Base-by-base conservation (phyloP, 2,113 vertebrate genomes). In the Triplophysa rosa region DNA sequence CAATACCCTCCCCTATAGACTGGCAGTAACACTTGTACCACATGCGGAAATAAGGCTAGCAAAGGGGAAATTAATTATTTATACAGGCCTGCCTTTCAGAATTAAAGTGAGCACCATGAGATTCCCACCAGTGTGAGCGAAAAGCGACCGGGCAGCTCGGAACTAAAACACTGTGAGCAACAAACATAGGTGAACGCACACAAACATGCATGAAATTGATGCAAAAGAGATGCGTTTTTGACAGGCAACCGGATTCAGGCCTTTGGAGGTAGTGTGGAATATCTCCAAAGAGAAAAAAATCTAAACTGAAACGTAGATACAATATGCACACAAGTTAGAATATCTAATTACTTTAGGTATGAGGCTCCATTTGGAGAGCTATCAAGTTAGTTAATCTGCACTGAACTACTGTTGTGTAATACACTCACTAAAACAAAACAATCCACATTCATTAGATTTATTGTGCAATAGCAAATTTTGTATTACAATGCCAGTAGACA, bases 21-120 rank as follows among this genome's bases (percentile, higher is more conserved):
- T 81, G 73, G 73, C 59, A 69, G 26, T 61, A 81, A 81, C 66
- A 81, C 80, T 77, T 81, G 80, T 81, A 81, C 80, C 80, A 81
- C 80, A 81, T 81, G 73, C 80, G 70, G 80, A 81, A 81, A 81
- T 81, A 77, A 81, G 73, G 73, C 80, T 37, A 70, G 80, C 72
- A 63, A 75, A 37, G 73, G 66, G 26, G 42, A 67, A 81, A 81
- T 81, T 73, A 81, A 81, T 81, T 81, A 81, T 81, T 70, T 81
- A 81, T 77, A 81, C 24, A 64, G 65, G 42, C 80, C 80, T 81
- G 80, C 67, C 80, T 77, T 70, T 64, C 73, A 70, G 80, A 81
- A 81, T 81, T 81, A 81, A 75, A 76, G 65, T 77, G 74, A 81
- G 66, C 73, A 77, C 80, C 67, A 69, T 81, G 80, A 77, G 73